Evolutionary conservation across 2,113 vertebrate species (phyloP).

Genomic region (Larimichthys polyactis): DNA sequence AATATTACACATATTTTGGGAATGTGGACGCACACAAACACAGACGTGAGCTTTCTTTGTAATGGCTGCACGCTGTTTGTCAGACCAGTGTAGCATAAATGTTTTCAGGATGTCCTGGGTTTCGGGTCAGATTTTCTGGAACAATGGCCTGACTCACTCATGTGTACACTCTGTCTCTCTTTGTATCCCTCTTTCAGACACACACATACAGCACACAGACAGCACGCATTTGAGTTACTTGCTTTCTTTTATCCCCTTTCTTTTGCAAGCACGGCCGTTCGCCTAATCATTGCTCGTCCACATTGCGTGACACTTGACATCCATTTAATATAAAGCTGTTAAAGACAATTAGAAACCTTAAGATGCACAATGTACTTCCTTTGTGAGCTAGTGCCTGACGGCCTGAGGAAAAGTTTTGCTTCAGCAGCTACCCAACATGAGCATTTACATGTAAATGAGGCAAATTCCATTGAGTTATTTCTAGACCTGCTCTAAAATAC

Average conservation of each 20-base stretch:
- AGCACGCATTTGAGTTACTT: conserved; percentile 20
- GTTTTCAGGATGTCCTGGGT: conserved; percentile 72
- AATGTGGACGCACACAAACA: conserved; percentile 12
- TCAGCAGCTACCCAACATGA: conserved; percentile 8
- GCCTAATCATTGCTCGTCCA: not conserved
- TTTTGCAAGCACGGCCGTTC: conserved; percentile 14
- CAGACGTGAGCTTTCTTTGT: conserved; percentile 36
- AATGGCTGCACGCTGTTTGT: conserved; percentile 53
- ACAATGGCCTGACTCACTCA: conserved; percentile 73
- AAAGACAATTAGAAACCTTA: not conserved
- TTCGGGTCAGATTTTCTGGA: conserved; percentile 77
- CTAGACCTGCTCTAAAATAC: not conserved
- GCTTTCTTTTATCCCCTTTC: conserved; percentile 26
- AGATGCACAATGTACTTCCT: not conserved
- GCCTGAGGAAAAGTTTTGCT: conserved; percentile 10
- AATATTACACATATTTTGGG: conserved; percentile 3
- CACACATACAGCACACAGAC: conserved; percentile 18
- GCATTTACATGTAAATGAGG: conserved; percentile 35
- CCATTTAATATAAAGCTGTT: conserved; percentile 30
- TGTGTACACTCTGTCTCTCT: conserved; percentile 59
- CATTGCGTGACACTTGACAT: conserved; percentile 23
- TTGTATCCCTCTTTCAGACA: conserved; percentile 48
- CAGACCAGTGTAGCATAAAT: conserved; percentile 60
- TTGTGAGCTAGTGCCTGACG: not conserved
- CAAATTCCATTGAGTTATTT: conserved; percentile 21